A percentile compares a stretch with the other conserved stretches of the same genome.
These are phyloP conservation scores for Liodrosophila aerea DNA, from an alignment of 2,888 invertebrate species.

Conservation along the genomic window DNA sequence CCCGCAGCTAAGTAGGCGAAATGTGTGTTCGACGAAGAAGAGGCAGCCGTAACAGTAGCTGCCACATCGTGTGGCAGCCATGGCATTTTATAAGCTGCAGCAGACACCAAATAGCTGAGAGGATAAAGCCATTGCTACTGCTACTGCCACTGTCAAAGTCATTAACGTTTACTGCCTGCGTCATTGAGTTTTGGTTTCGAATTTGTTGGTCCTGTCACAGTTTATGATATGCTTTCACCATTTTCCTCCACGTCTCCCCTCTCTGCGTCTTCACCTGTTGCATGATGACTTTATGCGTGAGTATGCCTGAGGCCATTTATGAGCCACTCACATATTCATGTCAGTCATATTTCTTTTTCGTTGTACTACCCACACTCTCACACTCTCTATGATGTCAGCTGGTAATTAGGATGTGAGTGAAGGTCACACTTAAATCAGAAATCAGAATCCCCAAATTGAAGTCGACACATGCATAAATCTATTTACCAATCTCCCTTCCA, in stretches of 20 bases:
- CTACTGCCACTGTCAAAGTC: too few relatives aligned
- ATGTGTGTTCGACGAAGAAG: too few relatives aligned
- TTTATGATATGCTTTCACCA: slow-evolving; percentile 2
- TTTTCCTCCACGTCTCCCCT: background rate
- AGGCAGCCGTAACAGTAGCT: slow-evolving; percentile 24
- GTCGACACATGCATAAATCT: slow-evolving; percentile 11
- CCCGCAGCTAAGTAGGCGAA: slow-evolving; percentile 1
- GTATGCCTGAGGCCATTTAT: slow-evolving; percentile 33
- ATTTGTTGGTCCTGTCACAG: slow-evolving; percentile 18
- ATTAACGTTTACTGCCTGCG: slow-evolving; percentile 61
- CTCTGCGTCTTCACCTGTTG: slow-evolving; percentile 41
- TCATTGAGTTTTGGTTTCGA: slow-evolving; percentile 50
- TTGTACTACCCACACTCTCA: background rate
- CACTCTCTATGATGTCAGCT: slow-evolving; percentile 31
- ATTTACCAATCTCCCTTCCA: background rate
- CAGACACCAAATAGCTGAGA: slow-evolving; percentile 19
- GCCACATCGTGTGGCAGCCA: slow-evolving; percentile 15
- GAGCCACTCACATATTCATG: slow-evolving; percentile 49
- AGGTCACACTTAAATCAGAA: slow-evolving; percentile 25
- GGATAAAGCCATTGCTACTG: slow-evolving; percentile 21
- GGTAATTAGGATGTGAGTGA: slow-evolving; percentile 42
- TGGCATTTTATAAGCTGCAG: slow-evolving; percentile 56
- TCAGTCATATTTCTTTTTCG: slow-evolving; percentile 18
- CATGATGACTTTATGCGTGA: slow-evolving; percentile 24
- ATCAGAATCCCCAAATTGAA: slow-evolving; percentile 23